A percentile compares a stretch with the other conserved stretches of the same genome.
Evolutionary conservation across 2,113 vertebrate species (phyloP).

Genomic region (Erpornis zantholeuca): DNA sequence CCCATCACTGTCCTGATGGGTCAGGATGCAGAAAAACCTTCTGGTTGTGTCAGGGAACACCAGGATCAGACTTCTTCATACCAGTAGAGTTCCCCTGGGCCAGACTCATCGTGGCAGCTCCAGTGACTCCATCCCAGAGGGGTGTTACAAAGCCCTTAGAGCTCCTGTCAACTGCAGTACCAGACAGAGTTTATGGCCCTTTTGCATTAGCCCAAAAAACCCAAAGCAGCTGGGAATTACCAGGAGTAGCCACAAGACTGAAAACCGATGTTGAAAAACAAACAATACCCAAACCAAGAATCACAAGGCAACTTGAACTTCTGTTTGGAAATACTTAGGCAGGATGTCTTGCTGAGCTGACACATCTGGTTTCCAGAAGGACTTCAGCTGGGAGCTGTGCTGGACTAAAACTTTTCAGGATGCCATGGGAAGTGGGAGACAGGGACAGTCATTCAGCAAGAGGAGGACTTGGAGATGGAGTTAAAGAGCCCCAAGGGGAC

Average conservation of each 20-base stretch:
- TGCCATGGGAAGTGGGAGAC: background rate
- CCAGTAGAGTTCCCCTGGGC: background rate
- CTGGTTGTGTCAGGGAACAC: background rate
- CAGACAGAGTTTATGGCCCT: background rate
- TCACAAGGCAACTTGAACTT: constrained; percentile 32
- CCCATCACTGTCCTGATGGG: background rate
- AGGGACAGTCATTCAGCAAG: background rate
- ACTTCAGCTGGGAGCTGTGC: background rate
- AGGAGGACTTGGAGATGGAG: background rate
- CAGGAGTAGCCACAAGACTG: background rate
- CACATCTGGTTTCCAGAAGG: constrained; percentile 60
- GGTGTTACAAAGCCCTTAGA: background rate
- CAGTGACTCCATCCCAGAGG: background rate
- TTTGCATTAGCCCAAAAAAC: background rate
- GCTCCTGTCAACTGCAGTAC: background rate
- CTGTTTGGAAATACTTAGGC: constrained; percentile 43
- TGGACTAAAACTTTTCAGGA: background rate
- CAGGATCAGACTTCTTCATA: background rate
- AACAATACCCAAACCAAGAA: background rate
- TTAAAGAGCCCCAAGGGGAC: background rate
- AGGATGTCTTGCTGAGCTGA: constrained; percentile 31
- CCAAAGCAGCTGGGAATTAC: background rate
- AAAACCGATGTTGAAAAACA: background rate
- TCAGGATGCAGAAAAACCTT: background rate
- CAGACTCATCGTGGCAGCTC: background rate